Evolutionary conservation across 2,888 invertebrate genomes (phyloP).

Genomic region (Ferrisia virgata): DNA sequence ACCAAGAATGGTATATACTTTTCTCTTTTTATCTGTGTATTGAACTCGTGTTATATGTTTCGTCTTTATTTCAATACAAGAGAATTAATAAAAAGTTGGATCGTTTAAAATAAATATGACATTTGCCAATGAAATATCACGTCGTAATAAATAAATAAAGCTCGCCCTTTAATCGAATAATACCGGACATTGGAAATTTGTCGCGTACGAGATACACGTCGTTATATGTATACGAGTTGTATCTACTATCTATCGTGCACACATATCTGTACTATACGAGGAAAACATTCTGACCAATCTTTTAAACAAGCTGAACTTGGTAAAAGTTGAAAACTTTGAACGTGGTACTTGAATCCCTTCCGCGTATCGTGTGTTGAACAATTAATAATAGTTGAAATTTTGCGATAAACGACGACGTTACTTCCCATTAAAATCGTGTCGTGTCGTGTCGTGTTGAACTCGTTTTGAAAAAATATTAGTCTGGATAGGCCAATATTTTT

Average conservation of each 20-base stretch:
- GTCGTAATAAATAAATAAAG: not conserved
- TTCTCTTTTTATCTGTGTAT: not conserved
- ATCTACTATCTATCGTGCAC: too few relatives aligned
- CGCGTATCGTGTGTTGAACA: not conserved
- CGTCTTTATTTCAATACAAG: not conserved
- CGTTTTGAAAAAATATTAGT: too few relatives aligned
- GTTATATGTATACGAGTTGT: not conserved
- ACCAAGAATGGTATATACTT: too few relatives aligned
- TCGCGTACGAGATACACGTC: not conserved
- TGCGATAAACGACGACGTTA: not conserved
- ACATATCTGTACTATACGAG: too few relatives aligned
- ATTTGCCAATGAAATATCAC: slow-evolving; percentile 9
- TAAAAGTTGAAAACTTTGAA: not conserved
- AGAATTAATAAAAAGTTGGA: not conserved
- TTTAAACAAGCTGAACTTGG: not conserved
- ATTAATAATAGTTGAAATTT: not conserved
- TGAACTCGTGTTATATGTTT: not conserved
- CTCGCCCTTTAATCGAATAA: not conserved
- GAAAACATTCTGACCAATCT: not conserved
- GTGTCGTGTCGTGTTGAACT: not conserved
- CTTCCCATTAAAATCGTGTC: not conserved
- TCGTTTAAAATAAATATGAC: slow-evolving; percentile 9
- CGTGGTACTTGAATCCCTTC: not conserved
- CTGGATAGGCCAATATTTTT: too few relatives aligned
- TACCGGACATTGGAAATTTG: not conserved